Evolutionary conservation across 2,797 vertebrate species (phyloP).

Genomic region (Periophthalmus magnuspinnatus): DNA sequence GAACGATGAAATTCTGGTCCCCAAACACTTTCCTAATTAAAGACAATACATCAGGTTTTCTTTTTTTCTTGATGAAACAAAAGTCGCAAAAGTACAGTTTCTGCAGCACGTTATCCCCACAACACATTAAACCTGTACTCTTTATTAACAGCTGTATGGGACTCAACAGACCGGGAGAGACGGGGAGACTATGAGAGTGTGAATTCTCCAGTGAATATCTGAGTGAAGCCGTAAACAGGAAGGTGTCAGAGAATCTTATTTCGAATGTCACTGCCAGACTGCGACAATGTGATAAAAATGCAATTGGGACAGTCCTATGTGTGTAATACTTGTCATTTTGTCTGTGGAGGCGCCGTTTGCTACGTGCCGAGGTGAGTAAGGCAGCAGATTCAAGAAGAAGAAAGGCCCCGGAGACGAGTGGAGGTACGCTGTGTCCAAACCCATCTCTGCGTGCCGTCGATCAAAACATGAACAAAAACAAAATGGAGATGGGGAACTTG

Average conservation of each 20-base stretch:
- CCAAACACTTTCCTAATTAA: not conserved
- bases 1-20: not conserved
- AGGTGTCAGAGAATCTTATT: conserved; percentile 11
- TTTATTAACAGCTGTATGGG: not conserved
- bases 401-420: not conserved
- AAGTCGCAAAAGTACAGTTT: not conserved
- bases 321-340: conserved; percentile 26
- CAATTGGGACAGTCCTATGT: conserved; percentile 5
- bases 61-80: not conserved
- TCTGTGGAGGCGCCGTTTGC: conserved; percentile 6
- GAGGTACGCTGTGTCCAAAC: not conserved
- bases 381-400: not conserved
- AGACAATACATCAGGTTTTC: not conserved
- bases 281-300: not conserved
- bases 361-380: not conserved
- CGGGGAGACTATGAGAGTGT: not conserved
- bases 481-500: too few species aligned
- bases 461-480: not conserved
- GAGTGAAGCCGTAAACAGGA: conserved; percentile 17
- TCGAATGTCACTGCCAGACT: conserved; percentile 7
- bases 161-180: not conserved
- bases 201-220: conserved; percentile 11
- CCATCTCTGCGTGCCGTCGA: not conserved
- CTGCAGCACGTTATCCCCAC: not conserved
- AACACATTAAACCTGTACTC: not conserved